These are phyloP conservation scores for Petrolisthes manimaculis DNA, from an alignment of 2,888 invertebrate species.

Conservation along the genomic window DNA sequence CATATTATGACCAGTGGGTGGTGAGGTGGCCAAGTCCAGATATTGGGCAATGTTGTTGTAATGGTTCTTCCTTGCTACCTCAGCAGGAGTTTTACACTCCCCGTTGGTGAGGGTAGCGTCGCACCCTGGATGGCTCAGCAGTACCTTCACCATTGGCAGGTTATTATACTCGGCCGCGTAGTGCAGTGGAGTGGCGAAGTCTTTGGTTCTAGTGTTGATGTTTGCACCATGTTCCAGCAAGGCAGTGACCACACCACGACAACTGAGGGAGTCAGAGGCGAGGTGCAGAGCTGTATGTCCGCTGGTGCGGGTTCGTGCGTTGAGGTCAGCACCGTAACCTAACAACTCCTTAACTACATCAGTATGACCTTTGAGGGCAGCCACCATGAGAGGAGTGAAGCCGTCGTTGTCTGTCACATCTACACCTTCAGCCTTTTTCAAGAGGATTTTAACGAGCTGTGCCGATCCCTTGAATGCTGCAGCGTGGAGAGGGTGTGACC, in stretches of 20 bases:
- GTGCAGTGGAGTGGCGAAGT: constrained; percentile 24
- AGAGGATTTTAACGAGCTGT: background rate
- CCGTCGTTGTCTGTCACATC: constrained; percentile 5
- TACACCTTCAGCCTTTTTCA: background rate
- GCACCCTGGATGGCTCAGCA: constrained; percentile 1
- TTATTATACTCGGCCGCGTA: constrained; percentile 18
- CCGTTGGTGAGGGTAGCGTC: background rate
- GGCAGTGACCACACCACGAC: background rate
- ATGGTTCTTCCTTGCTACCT: background rate
- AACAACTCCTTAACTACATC: constrained; percentile 1
- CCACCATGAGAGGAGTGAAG: constrained; percentile 38
- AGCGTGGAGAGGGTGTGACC: constrained; percentile 12
- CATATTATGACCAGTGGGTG: background rate
- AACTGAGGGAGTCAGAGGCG: constrained; percentile 18
- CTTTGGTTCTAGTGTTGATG: background rate
- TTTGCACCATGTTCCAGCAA: constrained; percentile 28
- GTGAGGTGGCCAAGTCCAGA: background rate
- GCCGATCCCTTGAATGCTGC: background rate
- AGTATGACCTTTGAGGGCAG: constrained; percentile 23
- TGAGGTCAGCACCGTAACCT: background rate
- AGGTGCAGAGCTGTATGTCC: constrained; percentile 31
- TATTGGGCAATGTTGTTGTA: background rate
- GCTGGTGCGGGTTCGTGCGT: background rate
- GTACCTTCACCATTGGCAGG: background rate
- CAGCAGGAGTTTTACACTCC: background rate